phyloP scores from a whole-genome alignment of 2,888 invertebrate species.

The Papilio demoleus region DNA sequence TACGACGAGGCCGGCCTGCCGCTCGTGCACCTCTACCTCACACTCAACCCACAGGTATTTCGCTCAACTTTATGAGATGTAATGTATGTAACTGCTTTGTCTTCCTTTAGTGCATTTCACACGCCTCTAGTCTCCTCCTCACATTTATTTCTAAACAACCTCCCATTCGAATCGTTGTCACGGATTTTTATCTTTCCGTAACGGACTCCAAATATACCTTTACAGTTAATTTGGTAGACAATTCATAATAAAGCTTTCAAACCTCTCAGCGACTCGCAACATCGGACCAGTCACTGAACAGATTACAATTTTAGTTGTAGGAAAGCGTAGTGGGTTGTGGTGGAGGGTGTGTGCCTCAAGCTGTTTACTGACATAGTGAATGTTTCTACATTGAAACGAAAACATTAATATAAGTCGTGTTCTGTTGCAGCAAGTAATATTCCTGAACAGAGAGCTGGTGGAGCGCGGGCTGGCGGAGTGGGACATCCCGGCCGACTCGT shows the following conservation, averaged over 20 bases:
- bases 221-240: background rate
- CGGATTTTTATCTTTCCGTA: background rate
- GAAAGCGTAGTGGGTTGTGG: background rate
- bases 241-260: background rate
- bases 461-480: constrained; percentile 92
- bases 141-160: background rate
- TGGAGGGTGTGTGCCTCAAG: background rate
- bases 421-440: constrained; percentile 88
- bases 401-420: constrained; percentile 36
- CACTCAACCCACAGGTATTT: constrained; percentile 87
- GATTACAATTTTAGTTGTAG: background rate
- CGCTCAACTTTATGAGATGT: no score
- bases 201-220: background rate
- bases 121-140: background rate
- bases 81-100: no score
- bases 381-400: background rate
- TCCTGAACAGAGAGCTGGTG: constrained; percentile 94
- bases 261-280: background rate
- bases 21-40: constrained; percentile 92
- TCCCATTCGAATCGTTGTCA: background rate
- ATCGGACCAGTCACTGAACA: background rate
- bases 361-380: background rate
- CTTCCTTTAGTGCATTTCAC: background rate
- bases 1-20: constrained; percentile 91
- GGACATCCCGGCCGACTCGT: constrained; percentile 81